A percentile compares a stretch with the other conserved stretches of the same genome.
These are phyloP conservation scores for Epizoanthus ramosus DNA, from an alignment of 92 coral and sea anemone genomes.

Conservation along the genomic window DNA sequence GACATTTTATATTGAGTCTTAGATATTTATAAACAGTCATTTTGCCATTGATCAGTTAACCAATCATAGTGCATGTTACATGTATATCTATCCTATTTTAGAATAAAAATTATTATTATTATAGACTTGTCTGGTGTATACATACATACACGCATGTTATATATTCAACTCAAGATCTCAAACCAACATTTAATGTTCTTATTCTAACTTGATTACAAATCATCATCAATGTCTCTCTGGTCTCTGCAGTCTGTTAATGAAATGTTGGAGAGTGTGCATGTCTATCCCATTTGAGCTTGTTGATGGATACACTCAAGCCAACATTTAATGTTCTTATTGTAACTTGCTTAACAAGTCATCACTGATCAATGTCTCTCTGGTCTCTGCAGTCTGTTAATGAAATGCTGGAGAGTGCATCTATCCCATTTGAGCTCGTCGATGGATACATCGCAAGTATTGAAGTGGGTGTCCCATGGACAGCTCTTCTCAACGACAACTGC, in stretches of 20 bases:
- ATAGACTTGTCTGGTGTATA: background rate
- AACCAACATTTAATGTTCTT: background rate
- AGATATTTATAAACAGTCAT: too few relatives aligned
- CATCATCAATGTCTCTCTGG: background rate
- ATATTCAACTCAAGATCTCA: background rate
- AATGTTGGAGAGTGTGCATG: slow-evolving; percentile 90
- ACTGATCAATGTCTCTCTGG: background rate
- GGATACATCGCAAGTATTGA: slow-evolving; percentile 92
- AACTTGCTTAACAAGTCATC: background rate
- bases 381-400: slow-evolving; percentile 91
- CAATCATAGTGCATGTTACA: too few relatives aligned
- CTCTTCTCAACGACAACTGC: slow-evolving; percentile 95
- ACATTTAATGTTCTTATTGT: background rate
- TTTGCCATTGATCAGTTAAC: too few relatives aligned
- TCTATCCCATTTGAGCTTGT: slow-evolving; percentile 89
- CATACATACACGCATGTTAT: background rate
- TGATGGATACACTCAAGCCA: slow-evolving; percentile 73
- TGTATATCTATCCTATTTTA: too few relatives aligned
- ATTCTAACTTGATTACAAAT: background rate
- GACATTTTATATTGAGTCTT: too few relatives aligned
- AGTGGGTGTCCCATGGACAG: slow-evolving; percentile 98
- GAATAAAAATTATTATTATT: background rate
- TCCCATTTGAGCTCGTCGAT: slow-evolving; percentile 93
- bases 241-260: slow-evolving; percentile 91
- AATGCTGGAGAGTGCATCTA: slow-evolving; percentile 90